Evolutionary conservation across 2,113 vertebrate species (phyloP).

Genomic region (Nothoprocta pentlandii): DNA sequence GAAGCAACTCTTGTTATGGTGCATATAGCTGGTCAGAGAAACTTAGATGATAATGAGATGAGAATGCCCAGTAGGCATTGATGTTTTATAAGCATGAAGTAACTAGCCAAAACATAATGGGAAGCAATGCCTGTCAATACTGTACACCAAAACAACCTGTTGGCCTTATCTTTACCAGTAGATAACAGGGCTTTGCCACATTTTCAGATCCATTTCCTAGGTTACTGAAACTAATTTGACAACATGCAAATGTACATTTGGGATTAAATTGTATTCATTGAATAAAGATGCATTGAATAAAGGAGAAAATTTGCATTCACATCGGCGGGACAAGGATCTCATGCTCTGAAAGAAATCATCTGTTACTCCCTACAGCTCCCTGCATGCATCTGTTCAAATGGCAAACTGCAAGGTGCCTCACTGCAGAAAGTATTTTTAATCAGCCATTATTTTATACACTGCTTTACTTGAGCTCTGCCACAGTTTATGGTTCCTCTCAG

Average conservation of each 20-base stretch:
- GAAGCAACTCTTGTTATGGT: not conserved
- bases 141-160: not conserved
- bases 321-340: not conserved
- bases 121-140: not conserved
- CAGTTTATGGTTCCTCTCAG: not conserved
- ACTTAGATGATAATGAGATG: not conserved
- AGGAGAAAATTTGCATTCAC: not conserved
- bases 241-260: not conserved
- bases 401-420: not conserved
- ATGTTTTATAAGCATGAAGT: not conserved
- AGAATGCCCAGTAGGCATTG: not conserved
- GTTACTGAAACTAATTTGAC: not conserved
- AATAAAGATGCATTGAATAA: not conserved
- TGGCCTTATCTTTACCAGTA: not conserved
- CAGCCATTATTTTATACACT: not conserved
- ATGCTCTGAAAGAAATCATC: not conserved
- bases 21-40: not conserved
- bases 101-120: not conserved
- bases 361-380: not conserved
- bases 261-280: not conserved
- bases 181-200: not conserved
- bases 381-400: not conserved
- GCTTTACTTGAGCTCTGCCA: not conserved
- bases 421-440: not conserved
- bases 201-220: not conserved